A percentile compares a stretch with the other conserved stretches of the same genome.
These are phyloP conservation scores for Ictidomys tridecemlineatus DNA, from an alignment of 2,113 vertebrate genomes.

Conservation along the genomic window DNA sequence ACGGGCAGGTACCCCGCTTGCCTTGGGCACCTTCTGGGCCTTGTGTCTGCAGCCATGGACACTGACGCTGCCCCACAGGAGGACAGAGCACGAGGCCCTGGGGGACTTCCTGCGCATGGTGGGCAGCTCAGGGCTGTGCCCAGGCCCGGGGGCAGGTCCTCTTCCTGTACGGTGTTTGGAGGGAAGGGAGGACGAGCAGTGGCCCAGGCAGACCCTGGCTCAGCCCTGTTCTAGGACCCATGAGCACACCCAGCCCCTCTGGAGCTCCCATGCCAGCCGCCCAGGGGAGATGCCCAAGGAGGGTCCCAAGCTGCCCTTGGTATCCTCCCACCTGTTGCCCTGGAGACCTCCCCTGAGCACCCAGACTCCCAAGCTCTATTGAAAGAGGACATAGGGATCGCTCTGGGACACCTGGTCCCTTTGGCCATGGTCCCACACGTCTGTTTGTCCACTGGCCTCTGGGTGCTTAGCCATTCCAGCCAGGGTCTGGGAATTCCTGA, in stretches of 20 bases:
- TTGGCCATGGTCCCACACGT: neutral
- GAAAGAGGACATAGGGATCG: neutral
- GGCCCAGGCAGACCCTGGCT: neutral
- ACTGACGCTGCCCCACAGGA: neutral
- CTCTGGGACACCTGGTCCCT: neutral
- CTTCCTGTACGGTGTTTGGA: neutral
- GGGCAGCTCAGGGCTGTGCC: neutral
- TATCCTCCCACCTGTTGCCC: rapidly evolving
- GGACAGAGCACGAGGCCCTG: rapidly evolving
- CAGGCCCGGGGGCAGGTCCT: neutral
- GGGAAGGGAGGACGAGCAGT: no score
- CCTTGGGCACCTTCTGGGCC: rapidly evolving
- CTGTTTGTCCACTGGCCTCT: neutral
- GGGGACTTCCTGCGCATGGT: rapidly evolving
- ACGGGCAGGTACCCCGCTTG: rapidly evolving
- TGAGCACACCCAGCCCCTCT: no score
- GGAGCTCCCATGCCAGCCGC: neutral
- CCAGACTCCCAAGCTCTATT: neutral
- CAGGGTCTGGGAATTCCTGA: neutral
- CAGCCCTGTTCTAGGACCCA: neutral
- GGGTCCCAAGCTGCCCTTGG: no score
- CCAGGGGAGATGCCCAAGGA: neutral
- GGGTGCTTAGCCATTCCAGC: neutral
- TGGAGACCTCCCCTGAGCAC: neutral
- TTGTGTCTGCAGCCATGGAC: rapidly evolving